Percentiles rank a stretch among this genome's conserved stretches.
phyloP scores from a whole-genome alignment of 2,888 invertebrate genomes.

The Deroplatys truncata region DNA sequence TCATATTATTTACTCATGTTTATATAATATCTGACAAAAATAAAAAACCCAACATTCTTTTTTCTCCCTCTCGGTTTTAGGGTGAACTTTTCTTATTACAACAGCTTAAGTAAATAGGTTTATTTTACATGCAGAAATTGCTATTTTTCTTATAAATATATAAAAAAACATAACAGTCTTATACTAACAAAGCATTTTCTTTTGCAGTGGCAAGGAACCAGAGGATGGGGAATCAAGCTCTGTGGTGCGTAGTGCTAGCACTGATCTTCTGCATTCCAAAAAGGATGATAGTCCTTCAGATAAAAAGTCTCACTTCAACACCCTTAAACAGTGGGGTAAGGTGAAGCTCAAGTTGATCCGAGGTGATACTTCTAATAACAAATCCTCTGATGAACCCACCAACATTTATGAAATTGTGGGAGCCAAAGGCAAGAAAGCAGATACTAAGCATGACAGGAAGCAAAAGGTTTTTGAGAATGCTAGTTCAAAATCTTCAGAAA shows the following conservation, averaged over 20 bases:
- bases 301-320: constrained; percentile 70
- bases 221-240: constrained; percentile 12
- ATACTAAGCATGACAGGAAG: constrained; percentile 13
- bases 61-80: too few relatives aligned
- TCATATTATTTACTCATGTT: too few relatives aligned
- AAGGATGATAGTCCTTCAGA: constrained; percentile 59
- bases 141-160: too few relatives aligned
- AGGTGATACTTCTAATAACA: constrained; percentile 45
- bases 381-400: constrained; percentile 49
- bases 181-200: background rate
- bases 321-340: constrained; percentile 80
- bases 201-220: constrained; percentile 4
- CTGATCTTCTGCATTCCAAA: constrained; percentile 64
- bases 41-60: too few relatives aligned
- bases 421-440: constrained; percentile 40
- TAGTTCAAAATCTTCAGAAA: constrained; percentile 50
- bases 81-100: too few relatives aligned
- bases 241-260: constrained; percentile 49
- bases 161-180: constrained; percentile 29
- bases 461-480: constrained; percentile 31
- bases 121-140: too few relatives aligned
- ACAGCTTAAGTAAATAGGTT: too few relatives aligned
- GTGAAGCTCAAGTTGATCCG: constrained; percentile 69
- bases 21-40: too few relatives aligned
- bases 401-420: constrained; percentile 65